Conservation (phyloP, 2,888 invertebrate genomes). For the Lottia scabra region DNA sequence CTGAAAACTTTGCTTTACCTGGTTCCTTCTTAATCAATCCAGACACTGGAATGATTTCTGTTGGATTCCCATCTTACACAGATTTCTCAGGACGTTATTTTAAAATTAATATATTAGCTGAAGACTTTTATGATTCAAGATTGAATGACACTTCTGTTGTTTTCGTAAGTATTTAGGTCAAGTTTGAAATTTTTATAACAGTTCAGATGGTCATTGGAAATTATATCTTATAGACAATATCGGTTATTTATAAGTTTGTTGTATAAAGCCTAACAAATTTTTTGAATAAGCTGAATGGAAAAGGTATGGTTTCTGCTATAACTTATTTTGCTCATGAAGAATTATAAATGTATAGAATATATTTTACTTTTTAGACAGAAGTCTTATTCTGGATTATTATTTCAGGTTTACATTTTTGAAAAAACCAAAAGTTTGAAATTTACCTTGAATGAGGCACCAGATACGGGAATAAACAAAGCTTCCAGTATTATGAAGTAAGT, state of each 20-base stretch:
- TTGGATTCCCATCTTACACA: conserved; percentile 38
- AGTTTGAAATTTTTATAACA: no score
- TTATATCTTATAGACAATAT: no score
- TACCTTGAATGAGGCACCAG: conserved; percentile 36
- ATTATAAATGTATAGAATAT: no score
- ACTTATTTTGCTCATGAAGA: no score
- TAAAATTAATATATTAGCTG: conserved; percentile 40
- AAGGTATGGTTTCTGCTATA: no score
- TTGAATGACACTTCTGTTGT: conserved; percentile 24
- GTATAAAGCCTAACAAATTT: no score
- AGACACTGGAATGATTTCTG: conserved; percentile 40
- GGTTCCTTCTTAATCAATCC: conserved; percentile 46
- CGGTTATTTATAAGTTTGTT: no score
- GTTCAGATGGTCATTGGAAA: no score
- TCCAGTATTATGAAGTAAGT: conserved; percentile 23
- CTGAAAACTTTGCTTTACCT: conserved; percentile 16
- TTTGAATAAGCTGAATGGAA: no score
- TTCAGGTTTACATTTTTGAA: conserved; percentile 46
- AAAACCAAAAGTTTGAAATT: conserved; percentile 38
- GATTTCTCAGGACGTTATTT: conserved; percentile 49
- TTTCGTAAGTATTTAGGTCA: conserved; percentile 18
- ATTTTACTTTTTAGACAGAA: no score
- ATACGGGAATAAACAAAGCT: conserved; percentile 13
- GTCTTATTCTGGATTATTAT: neutral
- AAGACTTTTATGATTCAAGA: conserved; percentile 34